Base-by-base conservation (phyloP, 2,888 invertebrate genomes). In the Cheilosia soror region DNA sequence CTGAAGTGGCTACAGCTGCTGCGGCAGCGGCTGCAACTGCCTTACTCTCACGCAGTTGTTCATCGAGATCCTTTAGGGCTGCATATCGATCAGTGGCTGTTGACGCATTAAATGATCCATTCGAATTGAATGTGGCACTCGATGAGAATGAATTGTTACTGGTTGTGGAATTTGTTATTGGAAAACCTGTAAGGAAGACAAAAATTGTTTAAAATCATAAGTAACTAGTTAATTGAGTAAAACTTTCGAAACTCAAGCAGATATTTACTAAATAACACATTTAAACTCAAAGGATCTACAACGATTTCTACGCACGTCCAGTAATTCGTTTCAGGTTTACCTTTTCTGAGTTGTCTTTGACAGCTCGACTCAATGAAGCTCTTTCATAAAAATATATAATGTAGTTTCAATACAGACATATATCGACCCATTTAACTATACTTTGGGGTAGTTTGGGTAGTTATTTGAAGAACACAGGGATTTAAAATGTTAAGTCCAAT, bases 21-120 rank as follows among this genome's bases (percentile, higher is more conserved):
- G 88, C 88, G 9, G 89, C 89, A 9, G 89, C 87, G 49, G 90
- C 90, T 76, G 88, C 88, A 7, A 89, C 90, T 77, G 91, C 91
- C 90, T 92, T 92, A 79, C 90, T 90, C 72, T 92, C 93, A 89
- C 95, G 94, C 89, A 95, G 92, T 89, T 95, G 95, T 90, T 95
- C 93, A 91, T 98, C 98, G 89, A 99, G 94, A 93, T 98, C 98
- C 92, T 98, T 98, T 81, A 99, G 94, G 65, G 98, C 98, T 88
- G 98, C 98, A 93, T 99, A 99, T 88, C 97, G 96, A 93, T 99
- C 98, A 93, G 96, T 97, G 90, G 95, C 91, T 87, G 92, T 92
- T 5, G 89, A 89, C 77, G 88, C 88, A 85, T 80, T 88, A 60
- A 87, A 60, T 62, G 88, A 88, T 73, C 91, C 88, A 81, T 87